Base-by-base conservation (phyloP, 92 coral and sea anemone genomes). In the Meandrina meandrites region DNA sequence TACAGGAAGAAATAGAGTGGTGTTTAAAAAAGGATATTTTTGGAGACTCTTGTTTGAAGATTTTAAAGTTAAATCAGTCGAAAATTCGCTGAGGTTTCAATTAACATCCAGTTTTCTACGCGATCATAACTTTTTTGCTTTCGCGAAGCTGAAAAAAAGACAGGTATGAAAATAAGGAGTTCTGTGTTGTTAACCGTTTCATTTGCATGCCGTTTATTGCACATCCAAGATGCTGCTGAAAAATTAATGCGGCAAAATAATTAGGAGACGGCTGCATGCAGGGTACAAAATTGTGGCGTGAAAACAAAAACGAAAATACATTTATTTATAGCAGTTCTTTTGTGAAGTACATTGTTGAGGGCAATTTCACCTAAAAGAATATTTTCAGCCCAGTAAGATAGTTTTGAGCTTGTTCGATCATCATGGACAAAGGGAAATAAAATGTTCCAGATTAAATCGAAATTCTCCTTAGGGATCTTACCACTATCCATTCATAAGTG, bases 391-490 rank as follows among this genome's bases (percentile, higher is more conserved):
- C 70, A 27, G 70, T 6, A 64, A n/a, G 34, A 11, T 64, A 64
- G 6, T 7, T 17, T 64, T 64, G 27, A 27, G 45, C 45, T 40
- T 40, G 45, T 40, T 40, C 45, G 45, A 40, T 40, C 45, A 40
- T 2, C 3, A 2, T 40, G 6, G 45, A 6, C 45, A 24, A 48
- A 31, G 47, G 32, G 21, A 81, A 73, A 21, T 51, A 30, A 10
- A 32, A 17, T 45, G 27, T 16, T 77, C 21, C 45, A 3, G 81
- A 84, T 84, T 12, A 31, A 42, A 27, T 67, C 32, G 36, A 76
- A 64, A 62, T 85, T 76, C 76, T 85, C 88, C 88, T 76, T 15
- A 76, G 35, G 54, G 66, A 28, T 24, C 45, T 57, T 64, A 45
- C 81, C 34, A 84, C 64, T 42, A 77, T 30, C 64, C 73, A 73